phyloP scores from a whole-genome alignment of 1,140 invertebrate genomes.

The Augochlora pura region DNA sequence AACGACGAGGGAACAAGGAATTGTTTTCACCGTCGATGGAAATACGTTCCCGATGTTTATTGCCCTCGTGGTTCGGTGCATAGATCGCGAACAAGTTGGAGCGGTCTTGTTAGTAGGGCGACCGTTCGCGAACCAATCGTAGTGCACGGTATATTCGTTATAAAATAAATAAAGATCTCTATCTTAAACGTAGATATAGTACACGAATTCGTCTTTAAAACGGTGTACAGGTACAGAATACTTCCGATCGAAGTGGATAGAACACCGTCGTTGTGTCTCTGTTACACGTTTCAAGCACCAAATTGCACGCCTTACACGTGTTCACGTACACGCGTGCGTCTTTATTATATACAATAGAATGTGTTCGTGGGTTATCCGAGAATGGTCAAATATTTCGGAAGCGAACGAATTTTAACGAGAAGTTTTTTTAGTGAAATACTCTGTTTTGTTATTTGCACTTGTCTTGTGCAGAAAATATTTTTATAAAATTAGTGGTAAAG shows the following conservation, averaged over 20 bases:
- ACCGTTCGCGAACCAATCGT: slow-evolving; percentile 9
- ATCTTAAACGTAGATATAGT: slow-evolving; percentile 30
- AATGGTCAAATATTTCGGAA: too few species aligned
- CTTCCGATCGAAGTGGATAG: slow-evolving; percentile 35
- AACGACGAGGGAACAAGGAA: too few species aligned
- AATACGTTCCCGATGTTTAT: not conserved
- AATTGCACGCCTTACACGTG: not conserved
- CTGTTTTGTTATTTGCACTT: too few species aligned
- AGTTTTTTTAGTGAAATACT: too few species aligned
- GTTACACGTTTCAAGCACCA: slow-evolving; percentile 23
- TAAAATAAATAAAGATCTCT: slow-evolving; percentile 60
- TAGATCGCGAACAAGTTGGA: not conserved
- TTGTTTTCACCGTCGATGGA: not conserved
- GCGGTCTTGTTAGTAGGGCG: not conserved
- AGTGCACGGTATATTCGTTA: slow-evolving; percentile 34
- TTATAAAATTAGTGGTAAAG: too few species aligned
- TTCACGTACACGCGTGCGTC: not conserved
- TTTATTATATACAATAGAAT: not conserved
- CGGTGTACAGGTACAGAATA: slow-evolving; percentile 48
- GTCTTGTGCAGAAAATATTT: too few species aligned
- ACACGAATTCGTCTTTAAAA: slow-evolving; percentile 18
- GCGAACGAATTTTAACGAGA: too few species aligned
- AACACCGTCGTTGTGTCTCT: slow-evolving; percentile 2
- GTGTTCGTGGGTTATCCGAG: too few species aligned
- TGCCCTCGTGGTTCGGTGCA: too few species aligned